These are phyloP conservation scores for Cerceris rybyensis DNA, from an alignment of 2,888 invertebrate species.

Conservation along the genomic window DNA sequence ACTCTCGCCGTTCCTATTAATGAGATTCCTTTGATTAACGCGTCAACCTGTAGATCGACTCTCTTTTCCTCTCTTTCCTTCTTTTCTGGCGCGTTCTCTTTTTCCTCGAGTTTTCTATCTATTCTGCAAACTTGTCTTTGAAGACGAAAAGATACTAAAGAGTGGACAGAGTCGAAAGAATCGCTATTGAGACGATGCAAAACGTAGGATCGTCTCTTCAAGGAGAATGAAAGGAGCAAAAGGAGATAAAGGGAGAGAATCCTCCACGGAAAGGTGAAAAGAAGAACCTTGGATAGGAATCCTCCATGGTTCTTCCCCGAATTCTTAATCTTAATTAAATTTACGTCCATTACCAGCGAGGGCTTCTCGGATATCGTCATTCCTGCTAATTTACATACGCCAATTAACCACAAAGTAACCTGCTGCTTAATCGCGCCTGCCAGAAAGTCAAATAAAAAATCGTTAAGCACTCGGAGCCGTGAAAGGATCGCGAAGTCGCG, in stretches of 20 bases:
- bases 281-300: constrained; percentile 66
- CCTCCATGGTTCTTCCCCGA: constrained; percentile 74
- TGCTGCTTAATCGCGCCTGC: neutral
- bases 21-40: constrained; percentile 75
- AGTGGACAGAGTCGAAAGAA: no score
- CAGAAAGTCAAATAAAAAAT: neutral
- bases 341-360: constrained; percentile 75
- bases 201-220: no score
- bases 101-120: neutral
- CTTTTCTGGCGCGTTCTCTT: no score
- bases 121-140: neutral
- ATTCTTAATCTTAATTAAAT: constrained; percentile 81
- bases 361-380: constrained; percentile 65
- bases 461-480: neutral
- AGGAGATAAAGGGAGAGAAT: no score
- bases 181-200: no score
- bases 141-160: no score
- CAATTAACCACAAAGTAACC: constrained; percentile 4
- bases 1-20: constrained; percentile 72
- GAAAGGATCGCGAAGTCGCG: neutral
- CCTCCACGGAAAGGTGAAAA: constrained; percentile 49
- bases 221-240: no score
- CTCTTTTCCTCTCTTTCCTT: no score
- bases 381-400: neutral
- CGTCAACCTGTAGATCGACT: constrained; percentile 55